Conservation (phyloP, 1,140 invertebrate genomes). For the Lepidotrigona ventralis region DNA sequence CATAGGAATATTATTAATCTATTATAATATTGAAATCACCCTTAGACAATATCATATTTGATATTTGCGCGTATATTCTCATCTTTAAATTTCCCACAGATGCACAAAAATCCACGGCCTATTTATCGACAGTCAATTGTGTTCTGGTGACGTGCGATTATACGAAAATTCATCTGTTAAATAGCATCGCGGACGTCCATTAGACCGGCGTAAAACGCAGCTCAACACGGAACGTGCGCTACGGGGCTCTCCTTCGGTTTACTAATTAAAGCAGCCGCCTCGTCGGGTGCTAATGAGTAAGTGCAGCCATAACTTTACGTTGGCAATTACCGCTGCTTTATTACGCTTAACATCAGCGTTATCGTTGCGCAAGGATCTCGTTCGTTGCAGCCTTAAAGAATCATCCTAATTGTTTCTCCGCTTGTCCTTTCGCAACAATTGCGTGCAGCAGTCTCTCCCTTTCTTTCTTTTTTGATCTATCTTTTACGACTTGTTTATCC, state of each 20-base stretch:
- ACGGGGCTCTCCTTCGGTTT: slow-evolving; percentile 53
- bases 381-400: slow-evolving; percentile 33
- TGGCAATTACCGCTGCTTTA: slow-evolving; percentile 71
- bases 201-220: slow-evolving; percentile 29
- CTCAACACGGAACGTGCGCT: slow-evolving; percentile 63
- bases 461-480: too few species aligned
- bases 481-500: neutral
- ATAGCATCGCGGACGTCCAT: slow-evolving; percentile 56
- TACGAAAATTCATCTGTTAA: slow-evolving; percentile 61
- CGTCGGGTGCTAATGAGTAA: slow-evolving; percentile 69
- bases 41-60: too few species aligned
- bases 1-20: too few species aligned
- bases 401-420: slow-evolving; percentile 30
- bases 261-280: slow-evolving; percentile 66
- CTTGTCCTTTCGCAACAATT: slow-evolving; percentile 32
- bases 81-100: too few species aligned
- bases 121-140: neutral
- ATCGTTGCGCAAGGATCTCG: slow-evolving; percentile 60
- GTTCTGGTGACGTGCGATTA: slow-evolving; percentile 23
- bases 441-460: neutral
- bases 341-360: slow-evolving; percentile 64
- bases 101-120: too few species aligned
- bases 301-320: slow-evolving; percentile 64
- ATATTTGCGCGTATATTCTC: too few species aligned
- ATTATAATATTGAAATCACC: too few species aligned